Conservation (phyloP, 2,113 vertebrate genomes). For the Rhynchomys soricoides region DNA sequence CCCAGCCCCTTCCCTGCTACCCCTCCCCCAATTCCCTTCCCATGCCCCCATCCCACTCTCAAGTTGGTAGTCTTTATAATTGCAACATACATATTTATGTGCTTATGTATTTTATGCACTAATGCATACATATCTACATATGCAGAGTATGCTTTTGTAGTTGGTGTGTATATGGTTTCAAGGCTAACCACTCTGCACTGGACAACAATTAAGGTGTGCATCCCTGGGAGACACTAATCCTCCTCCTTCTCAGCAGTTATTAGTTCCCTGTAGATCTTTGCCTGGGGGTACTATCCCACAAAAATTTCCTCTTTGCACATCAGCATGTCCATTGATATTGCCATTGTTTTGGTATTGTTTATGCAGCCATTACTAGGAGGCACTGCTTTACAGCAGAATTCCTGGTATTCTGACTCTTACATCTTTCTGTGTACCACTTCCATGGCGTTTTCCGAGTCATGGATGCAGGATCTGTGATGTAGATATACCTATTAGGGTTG, state of each 20-base stretch:
- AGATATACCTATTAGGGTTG: background rate
- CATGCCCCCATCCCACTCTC: background rate
- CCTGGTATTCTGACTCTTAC: background rate
- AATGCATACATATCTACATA: too few species aligned
- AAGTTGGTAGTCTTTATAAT: background rate
- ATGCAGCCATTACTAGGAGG: background rate
- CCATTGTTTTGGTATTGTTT: background rate
- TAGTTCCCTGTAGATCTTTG: background rate
- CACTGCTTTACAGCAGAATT: background rate
- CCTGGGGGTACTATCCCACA: too few species aligned
- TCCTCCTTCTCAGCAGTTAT: background rate
- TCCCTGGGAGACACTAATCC: background rate
- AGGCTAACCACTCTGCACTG: background rate
- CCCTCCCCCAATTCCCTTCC: background rate
- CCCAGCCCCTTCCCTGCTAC: background rate
- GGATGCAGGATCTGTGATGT: background rate
- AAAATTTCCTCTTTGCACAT: too few species aligned
- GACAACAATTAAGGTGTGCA: background rate
- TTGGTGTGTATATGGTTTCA: background rate
- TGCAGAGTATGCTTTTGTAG: background rate
- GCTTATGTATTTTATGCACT: too few species aligned
- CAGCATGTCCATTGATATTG: background rate
- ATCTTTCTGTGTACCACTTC: background rate
- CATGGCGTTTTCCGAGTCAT: background rate
- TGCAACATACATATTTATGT: too few species aligned